Base-by-base conservation (phyloP, 2,888 invertebrate genomes). In the Drosophila paranaensis region DNA sequence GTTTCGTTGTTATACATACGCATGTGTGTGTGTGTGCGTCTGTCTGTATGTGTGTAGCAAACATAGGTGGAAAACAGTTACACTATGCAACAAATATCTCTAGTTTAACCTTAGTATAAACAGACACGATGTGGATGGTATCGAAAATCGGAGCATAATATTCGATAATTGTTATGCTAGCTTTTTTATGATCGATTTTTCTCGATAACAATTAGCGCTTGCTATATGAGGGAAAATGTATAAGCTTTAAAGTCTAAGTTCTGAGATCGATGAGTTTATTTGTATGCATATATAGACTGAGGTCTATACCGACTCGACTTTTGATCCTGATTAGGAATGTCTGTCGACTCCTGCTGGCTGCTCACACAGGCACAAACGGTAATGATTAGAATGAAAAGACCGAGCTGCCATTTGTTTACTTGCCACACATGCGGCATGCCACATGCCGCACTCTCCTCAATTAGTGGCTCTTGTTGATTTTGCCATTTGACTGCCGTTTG, bases 401-500 rank as follows among this genome's bases (percentile, higher is more conserved):
- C 25, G 48, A 58, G 43, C 40, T 54, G 57, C 20, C 55, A 72
- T 65, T 84, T 84, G 79, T 84, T 81, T 81, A 84, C 82, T 57
- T 73, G 82, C 54, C 79, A 60, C 60, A 63, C 33, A 6, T 30
- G 14, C n/a, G 3, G 4, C 27, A 3, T 50, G 25, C 60, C 46
- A 39, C 57, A 46, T 60, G 63, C 60, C 53, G 33, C 40, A 55
- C 60, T 39, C 50, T 50, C 54, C 33, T 50, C 54, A 65, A 65
- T 76, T 66, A 54, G 63, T 53, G 60, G 67, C 39, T 75, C 39
- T 69, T 68, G 37, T 46, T 76, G 53, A 60, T 63, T 37, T 75
- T 71, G 74, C 74, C 71, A 71, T 83, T 79, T 81, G 79, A 78
- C 74, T 71, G 76, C 48, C 57, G 71, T 72, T 72, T 62, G 42